A percentile compares a stretch with the other conserved stretches of the same genome.
phyloP scores from a whole-genome alignment of 2,113 vertebrate species.

The Myotis brandtii region DNA sequence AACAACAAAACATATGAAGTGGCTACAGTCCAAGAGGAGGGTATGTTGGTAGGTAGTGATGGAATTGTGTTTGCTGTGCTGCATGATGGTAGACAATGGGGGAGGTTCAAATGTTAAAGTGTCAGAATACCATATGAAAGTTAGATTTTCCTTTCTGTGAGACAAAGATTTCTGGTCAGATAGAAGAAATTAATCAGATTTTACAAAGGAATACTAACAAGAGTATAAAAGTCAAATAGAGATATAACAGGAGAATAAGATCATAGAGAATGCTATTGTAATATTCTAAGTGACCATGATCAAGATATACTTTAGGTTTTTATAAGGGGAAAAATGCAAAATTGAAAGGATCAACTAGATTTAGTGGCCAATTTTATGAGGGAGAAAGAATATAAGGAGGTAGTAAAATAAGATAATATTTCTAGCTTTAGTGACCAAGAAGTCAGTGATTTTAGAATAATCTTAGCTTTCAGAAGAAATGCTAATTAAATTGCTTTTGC shows the following conservation, averaged over 20 bases:
- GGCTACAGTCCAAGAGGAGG: too few species aligned
- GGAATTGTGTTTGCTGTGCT: neutral
- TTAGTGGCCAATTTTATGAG: neutral
- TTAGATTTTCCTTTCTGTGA: neutral
- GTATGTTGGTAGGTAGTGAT: neutral
- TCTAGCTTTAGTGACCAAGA: neutral
- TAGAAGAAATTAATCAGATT: neutral
- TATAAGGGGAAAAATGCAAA: neutral
- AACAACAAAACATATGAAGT: neutral
- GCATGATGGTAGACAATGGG: neutral
- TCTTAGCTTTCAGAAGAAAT: neutral
- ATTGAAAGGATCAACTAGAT: neutral
- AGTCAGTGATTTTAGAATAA: neutral
- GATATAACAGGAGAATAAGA: neutral
- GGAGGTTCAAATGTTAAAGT: neutral
- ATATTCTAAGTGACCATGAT: neutral
- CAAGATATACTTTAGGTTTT: neutral
- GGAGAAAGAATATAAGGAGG: neutral
- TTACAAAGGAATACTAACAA: neutral
- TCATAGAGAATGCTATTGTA: neutral
- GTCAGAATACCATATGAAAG: neutral
- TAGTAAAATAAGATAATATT: neutral
- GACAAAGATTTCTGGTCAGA: neutral
- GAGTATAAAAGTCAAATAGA: neutral
- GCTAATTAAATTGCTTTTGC: neutral